Conservation (phyloP, 2,113 vertebrate genomes). For the Acanthisitta chloris region DNA sequence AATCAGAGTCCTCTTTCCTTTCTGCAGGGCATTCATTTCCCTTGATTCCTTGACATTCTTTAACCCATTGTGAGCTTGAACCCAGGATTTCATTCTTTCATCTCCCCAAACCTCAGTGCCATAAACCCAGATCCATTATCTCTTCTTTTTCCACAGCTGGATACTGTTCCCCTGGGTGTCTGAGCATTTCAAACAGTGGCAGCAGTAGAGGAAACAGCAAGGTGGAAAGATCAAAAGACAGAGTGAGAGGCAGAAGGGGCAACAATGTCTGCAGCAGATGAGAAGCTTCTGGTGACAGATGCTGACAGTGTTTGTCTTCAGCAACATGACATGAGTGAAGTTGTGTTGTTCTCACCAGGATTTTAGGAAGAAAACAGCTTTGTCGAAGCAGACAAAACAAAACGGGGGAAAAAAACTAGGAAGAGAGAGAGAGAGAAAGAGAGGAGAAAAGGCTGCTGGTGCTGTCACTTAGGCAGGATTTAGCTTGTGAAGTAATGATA, state of each 20-base stretch:
- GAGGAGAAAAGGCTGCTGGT: neutral
- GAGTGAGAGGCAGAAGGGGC: neutral
- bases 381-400: neutral
- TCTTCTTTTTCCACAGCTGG: neutral
- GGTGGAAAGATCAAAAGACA: neutral
- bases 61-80: neutral
- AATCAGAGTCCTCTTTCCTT: neutral
- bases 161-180: neutral
- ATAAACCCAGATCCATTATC: accelerated
- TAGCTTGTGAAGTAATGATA: neutral
- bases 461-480: neutral
- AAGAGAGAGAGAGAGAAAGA: neutral
- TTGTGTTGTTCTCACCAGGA: neutral
- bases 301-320: neutral
- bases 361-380: neutral
- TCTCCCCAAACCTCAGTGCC: accelerated
- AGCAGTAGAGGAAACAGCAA: neutral
- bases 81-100: neutral
- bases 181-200: neutral
- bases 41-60: neutral
- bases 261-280: neutral
- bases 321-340: neutral
- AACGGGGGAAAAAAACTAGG: neutral
- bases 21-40: neutral
- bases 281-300: neutral